phyloP scores from a whole-genome alignment of 1,140 invertebrate genomes.

The Ceratosolen fusciceps region DNA sequence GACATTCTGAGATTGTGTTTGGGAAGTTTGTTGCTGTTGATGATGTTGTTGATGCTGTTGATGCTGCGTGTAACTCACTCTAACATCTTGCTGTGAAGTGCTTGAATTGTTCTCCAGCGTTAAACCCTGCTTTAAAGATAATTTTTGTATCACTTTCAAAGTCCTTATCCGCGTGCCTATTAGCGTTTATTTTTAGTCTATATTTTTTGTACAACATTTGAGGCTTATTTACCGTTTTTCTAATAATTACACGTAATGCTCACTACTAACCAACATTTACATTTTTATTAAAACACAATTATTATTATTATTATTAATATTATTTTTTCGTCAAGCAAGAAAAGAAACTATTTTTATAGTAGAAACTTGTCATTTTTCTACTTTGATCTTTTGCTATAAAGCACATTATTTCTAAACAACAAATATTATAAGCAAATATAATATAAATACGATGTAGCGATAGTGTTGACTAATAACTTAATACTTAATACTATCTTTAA shows the following conservation, averaged over 20 bases:
- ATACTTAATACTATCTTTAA: neutral
- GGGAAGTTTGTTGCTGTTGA: constrained; percentile 71
- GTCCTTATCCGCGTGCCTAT: neutral
- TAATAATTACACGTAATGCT: neutral
- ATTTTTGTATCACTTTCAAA: neutral
- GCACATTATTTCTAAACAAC: neutral
- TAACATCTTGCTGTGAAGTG: constrained; percentile 69
- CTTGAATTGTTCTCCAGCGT: constrained; percentile 75
- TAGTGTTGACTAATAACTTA: neutral
- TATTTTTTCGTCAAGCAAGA: neutral
- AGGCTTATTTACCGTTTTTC: neutral
- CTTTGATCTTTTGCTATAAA: neutral
- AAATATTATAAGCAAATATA: neutral
- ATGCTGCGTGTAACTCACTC: constrained; percentile 64
- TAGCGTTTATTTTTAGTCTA: neutral
- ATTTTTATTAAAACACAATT: no score
- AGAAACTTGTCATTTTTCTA: neutral
- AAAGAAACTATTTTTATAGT: neutral
- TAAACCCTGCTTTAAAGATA: constrained; percentile 71
- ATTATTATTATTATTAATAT: neutral
- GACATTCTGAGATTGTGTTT: constrained; percentile 48
- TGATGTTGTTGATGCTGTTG: constrained; percentile 62
- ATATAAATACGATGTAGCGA: neutral
- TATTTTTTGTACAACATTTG: neutral
- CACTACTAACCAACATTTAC: neutral